phyloP scores from a whole-genome alignment of 2,888 invertebrate genomes.

The Hypsopygia costalis region DNA sequence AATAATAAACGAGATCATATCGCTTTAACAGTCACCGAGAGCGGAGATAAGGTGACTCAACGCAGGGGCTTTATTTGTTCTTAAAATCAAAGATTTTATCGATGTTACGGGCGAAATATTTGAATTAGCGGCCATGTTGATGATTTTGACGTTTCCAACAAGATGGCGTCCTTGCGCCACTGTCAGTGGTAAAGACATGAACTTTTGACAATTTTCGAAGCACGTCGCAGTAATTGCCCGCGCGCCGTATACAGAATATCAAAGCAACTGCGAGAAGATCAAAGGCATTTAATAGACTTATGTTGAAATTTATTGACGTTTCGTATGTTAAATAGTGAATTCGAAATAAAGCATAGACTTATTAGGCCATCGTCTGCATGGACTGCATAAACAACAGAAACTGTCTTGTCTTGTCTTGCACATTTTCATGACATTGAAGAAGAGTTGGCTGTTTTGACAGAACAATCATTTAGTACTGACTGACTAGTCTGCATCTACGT shows the following conservation, averaged over 20 bases:
- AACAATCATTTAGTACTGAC: too few relatives aligned
- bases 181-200: conserved; percentile 42
- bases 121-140: conserved; percentile 39
- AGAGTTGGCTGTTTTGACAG: too few relatives aligned
- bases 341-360: conserved; percentile 36
- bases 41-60: conserved; percentile 30
- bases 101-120: conserved; percentile 7
- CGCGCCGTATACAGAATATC: conserved; percentile 64
- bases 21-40: conserved; percentile 48
- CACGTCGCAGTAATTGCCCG: conserved; percentile 73
- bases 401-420: too few relatives aligned
- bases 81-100: conserved; percentile 6
- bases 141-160: conserved; percentile 37
- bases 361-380: conserved; percentile 19
- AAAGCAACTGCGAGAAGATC: conserved; percentile 68
- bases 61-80: conserved; percentile 8
- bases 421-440: too few relatives aligned
- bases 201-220: conserved; percentile 62
- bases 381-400: neutral
- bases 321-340: conserved; percentile 58
- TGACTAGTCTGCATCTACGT: too few relatives aligned
- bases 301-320: conserved; percentile 71
- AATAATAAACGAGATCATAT: conserved; percentile 53
- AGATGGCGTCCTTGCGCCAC: conserved; percentile 48
- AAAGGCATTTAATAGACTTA: conserved; percentile 73